A percentile compares a stretch with the other conserved stretches of the same genome.
phyloP scores from a whole-genome alignment of 2,113 vertebrate species.

The Blennius ocellaris region DNA sequence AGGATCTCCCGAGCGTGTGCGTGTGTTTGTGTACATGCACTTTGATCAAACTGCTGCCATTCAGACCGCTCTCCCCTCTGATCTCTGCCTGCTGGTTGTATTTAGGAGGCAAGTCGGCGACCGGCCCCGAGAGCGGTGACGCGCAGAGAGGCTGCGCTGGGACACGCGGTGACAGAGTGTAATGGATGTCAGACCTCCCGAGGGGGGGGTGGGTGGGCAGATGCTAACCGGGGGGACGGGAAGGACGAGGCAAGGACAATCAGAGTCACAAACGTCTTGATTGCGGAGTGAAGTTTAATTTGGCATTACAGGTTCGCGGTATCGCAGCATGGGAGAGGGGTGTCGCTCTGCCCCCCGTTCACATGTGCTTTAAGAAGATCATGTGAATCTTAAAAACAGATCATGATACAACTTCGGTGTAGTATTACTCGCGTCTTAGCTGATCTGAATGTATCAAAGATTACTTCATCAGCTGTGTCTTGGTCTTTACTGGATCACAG shows the following conservation, averaged over 20 bases:
- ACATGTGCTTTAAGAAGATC: no score
- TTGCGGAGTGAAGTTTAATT: constrained; percentile 17
- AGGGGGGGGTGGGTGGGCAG: constrained; percentile 46
- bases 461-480: no score
- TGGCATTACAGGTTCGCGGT: background rate
- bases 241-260: constrained; percentile 54
- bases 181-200: constrained; percentile 63
- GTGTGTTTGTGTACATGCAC: constrained; percentile 36
- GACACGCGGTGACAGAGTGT: constrained; percentile 51
- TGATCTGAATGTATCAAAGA: no score
- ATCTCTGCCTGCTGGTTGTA: constrained; percentile 53
- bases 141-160: constrained; percentile 51
- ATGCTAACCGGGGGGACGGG: constrained; percentile 58
- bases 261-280: constrained; percentile 25
- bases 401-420: no score
- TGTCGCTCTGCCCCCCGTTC: no score
- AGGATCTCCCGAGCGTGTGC: constrained; percentile 35
- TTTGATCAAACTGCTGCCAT: constrained; percentile 67
- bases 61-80: constrained; percentile 55
- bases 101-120: constrained; percentile 54
- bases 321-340: background rate
- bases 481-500: no score
- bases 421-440: no score
- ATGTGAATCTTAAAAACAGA: no score
- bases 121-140: constrained; percentile 53